Evolutionary conservation across 2,113 vertebrate species (phyloP).

Genomic region (Setophaga petechia): DNA sequence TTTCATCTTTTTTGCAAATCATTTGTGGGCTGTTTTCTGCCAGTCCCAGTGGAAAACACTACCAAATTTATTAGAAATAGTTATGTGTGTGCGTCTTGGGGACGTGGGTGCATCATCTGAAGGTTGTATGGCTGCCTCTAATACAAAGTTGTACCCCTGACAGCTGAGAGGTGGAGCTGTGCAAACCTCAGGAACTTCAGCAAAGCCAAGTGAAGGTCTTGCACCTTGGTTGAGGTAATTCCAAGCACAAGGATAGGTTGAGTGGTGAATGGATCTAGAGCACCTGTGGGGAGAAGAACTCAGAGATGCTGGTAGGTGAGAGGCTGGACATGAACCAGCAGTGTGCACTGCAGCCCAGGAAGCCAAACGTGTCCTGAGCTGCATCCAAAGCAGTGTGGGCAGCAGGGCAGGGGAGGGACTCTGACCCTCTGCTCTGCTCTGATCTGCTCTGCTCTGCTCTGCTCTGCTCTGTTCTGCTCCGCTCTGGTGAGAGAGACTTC

Average conservation of each 20-base stretch:
- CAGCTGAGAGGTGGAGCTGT: not conserved
- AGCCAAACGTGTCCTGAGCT: not conserved
- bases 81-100: not conserved
- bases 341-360: not conserved
- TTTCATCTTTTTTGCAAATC: not conserved
- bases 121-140: not conserved
- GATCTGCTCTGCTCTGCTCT: not conserved
- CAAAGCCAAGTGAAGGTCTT: not conserved
- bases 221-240: not conserved
- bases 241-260: not conserved
- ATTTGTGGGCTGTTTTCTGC: not conserved
- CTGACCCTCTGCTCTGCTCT: not conserved
- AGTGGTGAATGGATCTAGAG: not conserved
- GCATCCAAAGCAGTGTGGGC: not conserved
- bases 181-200: not conserved
- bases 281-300: not conserved
- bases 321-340: not conserved
- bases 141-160: not conserved
- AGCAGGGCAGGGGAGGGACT: not conserved
- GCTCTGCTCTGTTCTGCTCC: not conserved
- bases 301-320: accelerated
- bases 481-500: not conserved
- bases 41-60: not conserved
- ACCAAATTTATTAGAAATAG: not conserved
- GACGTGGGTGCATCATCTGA: accelerated